Conservation (phyloP, 2,113 vertebrate species). For the Indri indri region DNA sequence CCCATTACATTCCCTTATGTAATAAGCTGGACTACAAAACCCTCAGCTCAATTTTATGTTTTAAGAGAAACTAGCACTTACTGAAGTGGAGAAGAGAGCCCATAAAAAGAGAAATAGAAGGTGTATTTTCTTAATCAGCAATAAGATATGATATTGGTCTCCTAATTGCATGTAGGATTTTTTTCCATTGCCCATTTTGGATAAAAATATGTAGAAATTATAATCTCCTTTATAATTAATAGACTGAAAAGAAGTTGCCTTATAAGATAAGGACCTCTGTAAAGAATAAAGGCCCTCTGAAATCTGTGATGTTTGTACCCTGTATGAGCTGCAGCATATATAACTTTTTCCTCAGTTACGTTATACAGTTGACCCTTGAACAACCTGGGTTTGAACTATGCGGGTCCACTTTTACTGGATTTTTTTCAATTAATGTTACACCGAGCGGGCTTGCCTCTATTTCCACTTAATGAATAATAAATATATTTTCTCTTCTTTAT, state of each 20-base stretch:
- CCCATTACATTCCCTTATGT: too few relatives aligned
- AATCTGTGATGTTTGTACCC: neutral
- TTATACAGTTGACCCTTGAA: neutral
- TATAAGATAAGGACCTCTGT: neutral
- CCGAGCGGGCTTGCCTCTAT: neutral
- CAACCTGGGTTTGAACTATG: neutral
- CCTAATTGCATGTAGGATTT: too few relatives aligned
- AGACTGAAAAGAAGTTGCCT: conserved; percentile 15
- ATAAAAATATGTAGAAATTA: conserved; percentile 18
- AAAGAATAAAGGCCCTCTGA: neutral
- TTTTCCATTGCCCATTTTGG: neutral
- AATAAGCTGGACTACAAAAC: too few relatives aligned
- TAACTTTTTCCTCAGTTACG: neutral
- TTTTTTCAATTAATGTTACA: neutral
- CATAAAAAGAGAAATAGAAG: too few relatives aligned
- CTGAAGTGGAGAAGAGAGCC: too few relatives aligned
- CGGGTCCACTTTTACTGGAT: neutral
- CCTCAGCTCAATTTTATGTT: too few relatives aligned
- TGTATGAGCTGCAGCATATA: neutral
- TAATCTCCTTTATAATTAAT: neutral
- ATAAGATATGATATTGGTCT: too few relatives aligned
- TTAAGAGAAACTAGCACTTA: too few relatives aligned
- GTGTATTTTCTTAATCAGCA: too few relatives aligned
- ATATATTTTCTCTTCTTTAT: neutral
- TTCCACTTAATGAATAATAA: neutral